Percentiles rank a stretch among this genome's conserved stretches.
These are phyloP conservation scores for Drosophila melanica DNA, from an alignment of 1,140 invertebrate species.

Conservation along the genomic window DNA sequence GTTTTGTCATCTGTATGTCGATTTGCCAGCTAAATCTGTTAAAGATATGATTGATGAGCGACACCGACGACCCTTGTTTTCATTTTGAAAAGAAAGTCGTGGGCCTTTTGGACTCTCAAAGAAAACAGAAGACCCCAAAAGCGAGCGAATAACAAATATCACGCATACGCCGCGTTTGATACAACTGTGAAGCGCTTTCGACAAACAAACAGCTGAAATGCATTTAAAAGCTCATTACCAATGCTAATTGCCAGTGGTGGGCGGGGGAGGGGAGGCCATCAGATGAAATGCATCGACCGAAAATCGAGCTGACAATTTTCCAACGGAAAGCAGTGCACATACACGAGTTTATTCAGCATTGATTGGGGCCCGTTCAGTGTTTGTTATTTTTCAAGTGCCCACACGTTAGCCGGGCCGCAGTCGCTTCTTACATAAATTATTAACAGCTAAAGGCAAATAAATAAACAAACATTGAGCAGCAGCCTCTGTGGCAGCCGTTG, in stretches of 20 bases:
- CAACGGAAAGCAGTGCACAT: slow-evolving; percentile 12
- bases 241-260: slow-evolving; percentile 67
- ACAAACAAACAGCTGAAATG: slow-evolving; percentile 64
- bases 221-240: slow-evolving; percentile 79
- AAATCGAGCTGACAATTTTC: slow-evolving; percentile 35
- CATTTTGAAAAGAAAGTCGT: slow-evolving; percentile 55
- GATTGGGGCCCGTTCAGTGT: slow-evolving; percentile 48
- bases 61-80: slow-evolving; percentile 11
- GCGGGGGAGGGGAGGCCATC: slow-evolving; percentile 5
- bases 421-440: slow-evolving; percentile 75
- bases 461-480: slow-evolving; percentile 73
- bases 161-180: slow-evolving; percentile 61
- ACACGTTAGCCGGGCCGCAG: slow-evolving; percentile 54
- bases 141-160: slow-evolving; percentile 66
- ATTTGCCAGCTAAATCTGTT: background rate
- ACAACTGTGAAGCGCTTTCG: slow-evolving; percentile 56
- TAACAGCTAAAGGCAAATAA: slow-evolving; percentile 80
- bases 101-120: slow-evolving; percentile 2
- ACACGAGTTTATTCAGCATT: slow-evolving; percentile 42
- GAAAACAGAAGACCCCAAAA: background rate
- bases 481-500: slow-evolving; percentile 19
- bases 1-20: too few species aligned
- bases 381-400: slow-evolving; percentile 80
- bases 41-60: background rate
- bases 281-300: background rate